Percentiles rank a stretch among this genome's conserved stretches.
These are phyloP conservation scores for Dicrostonyx torquatus DNA, from an alignment of 2,797 vertebrate species.

Conservation along the genomic window DNA sequence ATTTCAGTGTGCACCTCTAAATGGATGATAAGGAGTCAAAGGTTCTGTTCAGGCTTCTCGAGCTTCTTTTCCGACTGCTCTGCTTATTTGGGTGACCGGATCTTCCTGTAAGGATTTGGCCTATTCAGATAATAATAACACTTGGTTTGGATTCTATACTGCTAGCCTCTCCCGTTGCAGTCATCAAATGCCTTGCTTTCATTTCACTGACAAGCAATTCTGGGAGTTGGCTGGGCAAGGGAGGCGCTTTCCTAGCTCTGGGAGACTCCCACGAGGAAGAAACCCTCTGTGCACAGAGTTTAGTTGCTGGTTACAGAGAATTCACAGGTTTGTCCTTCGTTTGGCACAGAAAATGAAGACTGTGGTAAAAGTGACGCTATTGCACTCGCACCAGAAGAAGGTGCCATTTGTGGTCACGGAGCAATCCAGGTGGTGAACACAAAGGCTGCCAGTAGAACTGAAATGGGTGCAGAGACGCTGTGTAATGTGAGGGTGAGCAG, in stretches of 20 bases:
- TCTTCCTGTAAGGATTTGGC: slow-evolving; percentile 67
- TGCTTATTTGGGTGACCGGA: slow-evolving; percentile 67
- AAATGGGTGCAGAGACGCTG: background rate
- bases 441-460: background rate
- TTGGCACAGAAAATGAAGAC: slow-evolving; percentile 47
- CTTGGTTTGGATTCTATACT: slow-evolving; percentile 62
- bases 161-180: slow-evolving; percentile 60
- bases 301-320: slow-evolving; percentile 16
- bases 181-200: slow-evolving; percentile 71
- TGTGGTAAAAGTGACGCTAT: background rate
- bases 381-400: background rate
- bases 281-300: slow-evolving; percentile 25
- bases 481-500: background rate
- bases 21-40: background rate
- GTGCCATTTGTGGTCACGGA: background rate
- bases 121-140: slow-evolving; percentile 56
- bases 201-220: slow-evolving; percentile 7
- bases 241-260: background rate
- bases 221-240: background rate
- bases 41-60: background rate
- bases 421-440: background rate
- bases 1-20: background rate
- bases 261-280: background rate
- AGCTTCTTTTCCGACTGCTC: slow-evolving; percentile 62
- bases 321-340: slow-evolving; percentile 27